Base-by-base conservation (phyloP, 2,797 vertebrate species). In the Rallus crepitans region DNA sequence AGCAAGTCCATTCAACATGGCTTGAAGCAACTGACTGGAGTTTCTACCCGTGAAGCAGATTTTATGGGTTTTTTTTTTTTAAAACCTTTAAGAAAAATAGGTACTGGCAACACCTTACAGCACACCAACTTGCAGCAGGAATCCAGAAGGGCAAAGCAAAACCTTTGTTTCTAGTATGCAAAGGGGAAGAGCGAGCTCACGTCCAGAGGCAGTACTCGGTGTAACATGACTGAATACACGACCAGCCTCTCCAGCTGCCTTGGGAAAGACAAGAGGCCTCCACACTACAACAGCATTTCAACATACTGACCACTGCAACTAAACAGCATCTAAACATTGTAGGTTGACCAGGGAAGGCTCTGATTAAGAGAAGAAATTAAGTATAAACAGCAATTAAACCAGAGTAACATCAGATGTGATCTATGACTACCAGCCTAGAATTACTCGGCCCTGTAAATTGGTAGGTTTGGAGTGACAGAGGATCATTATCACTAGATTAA, bases 151-250 rank as follows among this genome's bases (percentile, higher is more conserved):
- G 33, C 47, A 85, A 85, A 61, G 59, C 31, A 66, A 91, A 89
- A 5, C 9, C 28, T 56, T 76, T 69, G 27, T 85, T 94, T 85
- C 68, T 11, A 33, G n/a, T 5, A 63, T 0, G 1, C 13, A n/a
- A 5, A 7, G 27, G 82, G 47, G 11, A 89, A 12, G 17, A 70
- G 52, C 25, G n/a, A 64, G 70, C 50, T 64, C 53, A 5, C 7
- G 52, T 20, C 40, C 7, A 1, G 16, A 82, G 61, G 18, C 56
- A 75, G 45, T 12, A 7, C 8, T 82, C 0, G 0, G 25, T 5
- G 3, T 15, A 19, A 71, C 2, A 0, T 3, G 10, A 78, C 0
- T 37, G 25, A 63, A 78, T 3, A 16, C 20, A 48, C 2, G 85
- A 71, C 23, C 65, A 75, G 64, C 53, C 40, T n/a, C 78, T 86